phyloP scores from a whole-genome alignment of 2,888 invertebrate genomes.

The Mythimna albipuncta region DNA sequence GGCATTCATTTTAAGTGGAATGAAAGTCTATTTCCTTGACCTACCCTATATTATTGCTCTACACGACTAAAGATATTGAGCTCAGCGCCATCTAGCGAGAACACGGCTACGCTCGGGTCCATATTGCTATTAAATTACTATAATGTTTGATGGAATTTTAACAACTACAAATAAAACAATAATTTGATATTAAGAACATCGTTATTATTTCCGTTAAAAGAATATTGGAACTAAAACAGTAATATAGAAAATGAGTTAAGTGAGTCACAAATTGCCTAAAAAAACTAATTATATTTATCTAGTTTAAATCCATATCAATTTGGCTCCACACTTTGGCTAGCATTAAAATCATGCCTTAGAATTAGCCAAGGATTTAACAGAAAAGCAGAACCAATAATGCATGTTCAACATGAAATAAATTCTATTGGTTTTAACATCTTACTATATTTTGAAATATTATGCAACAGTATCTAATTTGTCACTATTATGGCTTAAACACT shows the following conservation, averaged over 20 bases:
- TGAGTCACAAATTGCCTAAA: constrained; percentile 35
- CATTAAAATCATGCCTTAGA: constrained; percentile 13
- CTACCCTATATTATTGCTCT: too few species aligned
- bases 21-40: too few species aligned
- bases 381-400: constrained; percentile 5
- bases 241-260: constrained; percentile 35
- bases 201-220: constrained; percentile 50
- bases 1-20: too few species aligned
- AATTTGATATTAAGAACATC: constrained; percentile 47
- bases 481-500: constrained; percentile 26
- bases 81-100: too few species aligned
- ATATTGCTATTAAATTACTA: too few species aligned
- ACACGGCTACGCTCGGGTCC: too few species aligned
- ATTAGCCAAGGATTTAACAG: neutral
- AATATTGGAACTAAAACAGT: constrained; percentile 39
- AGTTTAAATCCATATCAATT: constrained; percentile 45
- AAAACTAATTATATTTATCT: constrained; percentile 16
- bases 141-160: neutral
- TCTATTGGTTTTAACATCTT: constrained; percentile 10
- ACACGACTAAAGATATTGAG: too few species aligned
- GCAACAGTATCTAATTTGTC: constrained; percentile 26
- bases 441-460: constrained; percentile 36
- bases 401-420: constrained; percentile 28
- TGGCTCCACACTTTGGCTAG: constrained; percentile 62
- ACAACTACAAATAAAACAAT: constrained; percentile 42